Evolutionary conservation across 2,797 vertebrate species (phyloP).

Genomic region (Anniella stebbinsi): DNA sequence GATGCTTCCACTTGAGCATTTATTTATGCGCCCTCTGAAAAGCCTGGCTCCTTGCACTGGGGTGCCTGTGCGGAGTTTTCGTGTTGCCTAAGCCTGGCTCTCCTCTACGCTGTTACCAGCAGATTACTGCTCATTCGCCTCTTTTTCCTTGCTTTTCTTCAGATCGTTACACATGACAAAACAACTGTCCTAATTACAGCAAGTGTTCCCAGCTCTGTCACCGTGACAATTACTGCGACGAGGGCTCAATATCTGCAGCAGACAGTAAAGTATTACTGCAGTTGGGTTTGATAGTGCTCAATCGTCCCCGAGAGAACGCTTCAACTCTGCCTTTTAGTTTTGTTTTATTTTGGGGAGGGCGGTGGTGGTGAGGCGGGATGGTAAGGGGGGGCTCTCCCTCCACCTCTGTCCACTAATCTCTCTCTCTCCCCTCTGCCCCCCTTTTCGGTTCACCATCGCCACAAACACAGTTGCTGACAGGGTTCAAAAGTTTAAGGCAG

Average conservation of each 20-base stretch:
- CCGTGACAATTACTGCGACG: constrained; percentile 77
- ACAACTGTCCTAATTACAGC: constrained; percentile 79
- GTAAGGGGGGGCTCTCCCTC: constrained; percentile 26
- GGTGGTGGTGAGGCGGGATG: accelerated
- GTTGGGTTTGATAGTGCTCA: constrained; percentile 74
- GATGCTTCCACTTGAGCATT: constrained; percentile 63
- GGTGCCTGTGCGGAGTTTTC: constrained; percentile 42
- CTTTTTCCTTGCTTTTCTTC: constrained; percentile 75
- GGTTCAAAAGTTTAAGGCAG: constrained; percentile 57
- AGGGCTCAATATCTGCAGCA: constrained; percentile 75
- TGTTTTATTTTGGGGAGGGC: not conserved
- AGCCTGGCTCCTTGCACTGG: constrained; percentile 67
- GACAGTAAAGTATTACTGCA: constrained; percentile 75
- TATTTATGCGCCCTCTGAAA: constrained; percentile 59
- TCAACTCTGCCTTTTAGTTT: constrained; percentile 2
- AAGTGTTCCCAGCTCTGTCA: constrained; percentile 78
- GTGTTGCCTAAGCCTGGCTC: constrained; percentile 43
- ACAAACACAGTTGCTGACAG: constrained; percentile 35
- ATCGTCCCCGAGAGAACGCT: constrained; percentile 73
- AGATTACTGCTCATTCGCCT: constrained; percentile 74
- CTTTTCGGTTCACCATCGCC: not conserved
- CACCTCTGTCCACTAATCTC: not conserved
- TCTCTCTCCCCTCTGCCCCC: not conserved
- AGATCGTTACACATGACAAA: constrained; percentile 80
- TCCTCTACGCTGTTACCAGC: constrained; percentile 57